Conservation (phyloP, 2,797 vertebrate genomes). For the Orientallactaga sibirica region DNA sequence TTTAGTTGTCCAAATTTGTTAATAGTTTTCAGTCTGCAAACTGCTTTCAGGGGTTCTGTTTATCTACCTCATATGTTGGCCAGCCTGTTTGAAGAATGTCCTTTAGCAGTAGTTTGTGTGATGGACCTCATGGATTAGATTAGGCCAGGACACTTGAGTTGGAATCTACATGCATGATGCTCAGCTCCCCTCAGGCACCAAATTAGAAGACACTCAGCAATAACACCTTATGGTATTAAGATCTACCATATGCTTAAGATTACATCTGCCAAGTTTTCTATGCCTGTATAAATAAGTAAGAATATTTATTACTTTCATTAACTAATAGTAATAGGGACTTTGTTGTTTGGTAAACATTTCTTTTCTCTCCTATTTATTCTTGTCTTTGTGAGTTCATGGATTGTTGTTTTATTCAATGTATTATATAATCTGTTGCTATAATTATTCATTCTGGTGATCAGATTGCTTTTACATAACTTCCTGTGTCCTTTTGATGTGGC, state of each 20-base stretch:
- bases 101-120: background rate
- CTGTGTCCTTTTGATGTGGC: background rate
- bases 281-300: background rate
- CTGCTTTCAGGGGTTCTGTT: background rate
- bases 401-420: background rate
- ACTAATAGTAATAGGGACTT: background rate
- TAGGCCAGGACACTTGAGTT: background rate
- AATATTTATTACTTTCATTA: background rate
- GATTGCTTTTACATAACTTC: background rate
- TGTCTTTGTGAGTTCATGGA: background rate
- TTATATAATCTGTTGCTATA: background rate
- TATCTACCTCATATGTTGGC: background rate
- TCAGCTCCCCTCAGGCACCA: accelerated
- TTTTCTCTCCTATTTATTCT: background rate
- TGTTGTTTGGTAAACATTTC: background rate
- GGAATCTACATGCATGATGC: accelerated
- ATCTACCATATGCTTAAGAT: background rate
- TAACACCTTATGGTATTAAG: background rate
- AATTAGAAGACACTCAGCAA: background rate
- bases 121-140: background rate
- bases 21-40: constrained; percentile 5
- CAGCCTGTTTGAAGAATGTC: background rate
- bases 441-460: background rate
- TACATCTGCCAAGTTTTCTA: background rate
- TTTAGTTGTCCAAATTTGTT: background rate